These are phyloP conservation scores for Pangasius krempfi DNA, from an alignment of 2,797 vertebrate species.

Conservation along the genomic window DNA sequence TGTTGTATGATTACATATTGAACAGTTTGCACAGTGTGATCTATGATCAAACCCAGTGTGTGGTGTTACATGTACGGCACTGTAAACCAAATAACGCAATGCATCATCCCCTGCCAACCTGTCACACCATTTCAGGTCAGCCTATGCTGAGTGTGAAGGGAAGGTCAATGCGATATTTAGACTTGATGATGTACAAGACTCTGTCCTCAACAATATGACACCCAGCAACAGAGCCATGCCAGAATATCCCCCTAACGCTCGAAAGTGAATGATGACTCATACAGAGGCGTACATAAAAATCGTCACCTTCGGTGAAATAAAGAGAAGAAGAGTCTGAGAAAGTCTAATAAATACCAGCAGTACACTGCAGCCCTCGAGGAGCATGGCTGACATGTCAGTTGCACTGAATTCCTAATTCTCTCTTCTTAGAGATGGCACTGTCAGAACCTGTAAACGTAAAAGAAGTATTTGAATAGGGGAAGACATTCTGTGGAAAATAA, in stretches of 20 bases:
- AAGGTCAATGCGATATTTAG: conserved; percentile 33
- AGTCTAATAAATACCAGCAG: conserved; percentile 24
- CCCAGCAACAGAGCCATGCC: not conserved
- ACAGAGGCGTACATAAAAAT: not conserved
- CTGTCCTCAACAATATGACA: not conserved
- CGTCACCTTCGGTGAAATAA: conserved; percentile 29
- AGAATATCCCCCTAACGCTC: conserved; percentile 18
- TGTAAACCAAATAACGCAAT: not conserved
- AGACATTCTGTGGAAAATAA: conserved; percentile 13
- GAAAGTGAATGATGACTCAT: conserved; percentile 12
- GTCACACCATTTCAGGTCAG: conserved; percentile 12
- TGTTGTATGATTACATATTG: not conserved
- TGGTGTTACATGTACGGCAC: not conserved
- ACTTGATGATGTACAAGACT: conserved; percentile 19
- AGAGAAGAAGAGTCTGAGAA: conserved; percentile 5
- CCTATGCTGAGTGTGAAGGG: conserved; percentile 1
- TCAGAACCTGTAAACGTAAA: conserved; percentile 35
- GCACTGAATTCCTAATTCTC: conserved; percentile 22
- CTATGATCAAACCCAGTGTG: not conserved
- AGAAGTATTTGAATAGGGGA: conserved; percentile 17
- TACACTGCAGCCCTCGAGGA: conserved; percentile 28
- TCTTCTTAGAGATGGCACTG: conserved; percentile 30
- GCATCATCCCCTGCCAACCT: conserved; percentile 1
- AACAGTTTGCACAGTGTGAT: not conserved
- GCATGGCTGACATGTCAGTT: conserved; percentile 12